Base-by-base conservation (phyloP, 2,797 vertebrate genomes). In the Paguma larvata region DNA sequence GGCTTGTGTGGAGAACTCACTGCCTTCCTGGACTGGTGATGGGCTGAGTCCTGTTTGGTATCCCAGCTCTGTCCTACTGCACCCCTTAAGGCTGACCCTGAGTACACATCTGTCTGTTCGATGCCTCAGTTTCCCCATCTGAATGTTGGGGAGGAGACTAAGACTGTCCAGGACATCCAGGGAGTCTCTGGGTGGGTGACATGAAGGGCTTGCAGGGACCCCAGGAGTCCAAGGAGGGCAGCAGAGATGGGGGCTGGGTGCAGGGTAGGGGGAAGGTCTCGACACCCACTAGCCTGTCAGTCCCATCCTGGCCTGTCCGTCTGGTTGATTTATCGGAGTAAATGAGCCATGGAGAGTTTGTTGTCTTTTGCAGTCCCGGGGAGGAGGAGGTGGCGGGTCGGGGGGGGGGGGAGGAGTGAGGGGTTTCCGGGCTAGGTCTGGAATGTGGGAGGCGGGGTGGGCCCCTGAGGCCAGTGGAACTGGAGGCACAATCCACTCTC, bases 281-380 rank as follows among this genome's bases (percentile, higher is more conserved):
- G 23, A 96, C 75, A 73, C 67, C 95, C 93, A 96, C 84, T 46
- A 68, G 97, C 94, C 92, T 97, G 78, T 70, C 1, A 63, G 34
- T 77, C 77, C 73, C 85, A 63, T 97, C 92, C 96, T 91, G 87
- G 92, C 95, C 94, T 91, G 92, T 94, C 97, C 0, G 19, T 97
- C 97, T 86, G 96, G 85, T 95, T 98, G 98, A 98, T 98, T 98
- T 98, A 98, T 98, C 38, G 78, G 93, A 95, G 96, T 97, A 97
- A 98, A 98, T 98, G 98, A 98, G 97, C 97, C 98, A 70, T 97
- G 98, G 82, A 98, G 97, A 98, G 98, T 98, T 98, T 98, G 98
- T 98, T 98, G 91, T 98, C 92, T 98, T 98, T 98, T 98, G 80
- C 77, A 59, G 85, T 95, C 85, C 23, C 2, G 11, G 93, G 89